Base-by-base conservation (phyloP, 2,888 invertebrate genomes). In the Anoncus sp. region DNA sequence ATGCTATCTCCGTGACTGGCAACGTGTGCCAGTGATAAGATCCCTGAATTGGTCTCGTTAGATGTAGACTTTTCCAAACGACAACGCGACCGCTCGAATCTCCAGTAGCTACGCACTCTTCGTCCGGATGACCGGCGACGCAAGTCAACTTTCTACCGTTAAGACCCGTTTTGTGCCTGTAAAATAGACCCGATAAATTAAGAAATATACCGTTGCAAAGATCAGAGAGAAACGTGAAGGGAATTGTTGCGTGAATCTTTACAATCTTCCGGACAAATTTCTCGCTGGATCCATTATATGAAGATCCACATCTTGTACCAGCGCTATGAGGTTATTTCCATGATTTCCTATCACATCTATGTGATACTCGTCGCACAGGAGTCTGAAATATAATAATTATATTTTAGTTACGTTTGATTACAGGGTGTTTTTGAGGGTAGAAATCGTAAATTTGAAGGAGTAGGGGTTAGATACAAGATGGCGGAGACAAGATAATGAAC, bases 21-120 rank as follows among this genome's bases (percentile, higher is more conserved):
- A 96, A 92, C 4, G 94, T 94, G 90, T 97, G 97, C 97, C 97
- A 97, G 88, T 97, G 96, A 85, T 93, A 94, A 1, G 93, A 88
- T 0, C 93, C 91, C 85, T 93, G 91, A 10, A 90, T 77, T 31
- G 87, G 84, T 81, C 77, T 81, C 18, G 71, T 55, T 49, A 84
- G 81, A 35, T 83, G 90, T 59, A 94, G 89, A 71, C 92, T 90
- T 62, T 92, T 93, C 95, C 95, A 96, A 12, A 96, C 86, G 18
- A 94, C 85, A 18, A 96, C 92, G 72, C 94, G 92, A 0, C 97
- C 97, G 45, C 91, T 90, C 43, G 91, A 92, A 90, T 96, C 95
- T 10, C 96, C 96, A 0, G 95, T 95, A 2, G 96, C 94, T 10
- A 96, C 91, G 83, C 93, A 91, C 83, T 93, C 91, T 73, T 95